Base-by-base conservation (phyloP, 2,888 invertebrate genomes). In the Ischnus inquisitorius region DNA sequence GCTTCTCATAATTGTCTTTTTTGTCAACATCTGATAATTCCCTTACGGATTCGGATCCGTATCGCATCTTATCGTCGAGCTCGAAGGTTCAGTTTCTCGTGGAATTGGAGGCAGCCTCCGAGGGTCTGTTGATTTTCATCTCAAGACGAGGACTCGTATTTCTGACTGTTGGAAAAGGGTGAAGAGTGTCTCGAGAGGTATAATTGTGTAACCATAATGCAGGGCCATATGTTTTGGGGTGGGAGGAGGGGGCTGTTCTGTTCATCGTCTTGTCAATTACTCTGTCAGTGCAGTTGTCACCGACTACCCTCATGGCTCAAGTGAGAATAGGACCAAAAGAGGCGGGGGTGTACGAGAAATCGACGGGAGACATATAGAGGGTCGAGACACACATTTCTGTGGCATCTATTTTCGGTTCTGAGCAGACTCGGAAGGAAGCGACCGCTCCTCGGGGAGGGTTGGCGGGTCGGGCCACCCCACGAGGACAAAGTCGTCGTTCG, bases 331-430 rank as follows among this genome's bases (percentile, higher is more conserved):
- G 84, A 54, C 64, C 39, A 22, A 51, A 60, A 25, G 65, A 68
- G 48, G 34, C 34, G 34, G 34, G 60, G 79, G 68, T n/a, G 71
- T 65, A 60, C 65, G 64, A 78, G 51, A 82, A 79, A 83, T 75
- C 80, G 83, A 67, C 65, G 82, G 79, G 77, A 79, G 81, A 77
- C n/a, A 60, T 85, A 82, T 77, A 62, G 82, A 82, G 76, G 80
- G 41, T 65, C 79, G 72, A 48, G 67, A 79, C 74, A 64, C 41
- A 57, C 75, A 78, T 88, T 87, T 79, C 84, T 82, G 77, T 78
- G 83, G 77, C 72, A 79, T 87, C 88, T 87, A 88, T 90, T 89
- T 88, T 88, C 83, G 87, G 87, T 82, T 48, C 39, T 48, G 39
- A 64, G 76, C 77, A 74, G 80, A 87, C 74, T 83, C 83, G 85